These are phyloP conservation scores for Dasysyrphus albostriatus DNA, from an alignment of 2,888 invertebrate genomes.

Conservation along the genomic window DNA sequence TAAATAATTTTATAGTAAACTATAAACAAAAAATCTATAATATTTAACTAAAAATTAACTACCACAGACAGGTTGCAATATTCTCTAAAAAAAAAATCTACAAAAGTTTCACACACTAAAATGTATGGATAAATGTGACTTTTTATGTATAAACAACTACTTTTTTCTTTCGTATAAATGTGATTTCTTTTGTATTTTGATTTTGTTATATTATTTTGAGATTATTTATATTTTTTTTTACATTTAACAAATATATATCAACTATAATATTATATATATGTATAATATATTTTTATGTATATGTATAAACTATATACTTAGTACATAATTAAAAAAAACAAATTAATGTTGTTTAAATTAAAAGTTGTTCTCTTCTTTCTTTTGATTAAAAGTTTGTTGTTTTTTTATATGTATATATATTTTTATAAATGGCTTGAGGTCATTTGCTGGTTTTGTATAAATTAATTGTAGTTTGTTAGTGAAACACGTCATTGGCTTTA, in stretches of 20 bases:
- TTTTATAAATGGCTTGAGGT: conserved; percentile 69
- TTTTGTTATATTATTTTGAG: conserved; percentile 63
- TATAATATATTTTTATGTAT: conserved; percentile 23
- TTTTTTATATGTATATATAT: conserved; percentile 76
- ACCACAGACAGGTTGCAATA: conserved; percentile 84
- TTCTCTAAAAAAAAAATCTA: conserved; percentile 73
- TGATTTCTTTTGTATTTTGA: conserved; percentile 10
- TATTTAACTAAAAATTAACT: conserved; percentile 83
- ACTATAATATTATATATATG: conserved; percentile 52
- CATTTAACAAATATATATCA: conserved; percentile 47
- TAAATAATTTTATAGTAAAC: conserved; percentile 63
- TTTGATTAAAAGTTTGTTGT: conserved; percentile 75
- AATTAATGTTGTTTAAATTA: conserved; percentile 48
- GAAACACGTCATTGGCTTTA: conserved; percentile 7
- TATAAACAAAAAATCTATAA: conserved; percentile 54
- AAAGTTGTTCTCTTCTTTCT: conserved; percentile 48
- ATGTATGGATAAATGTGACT: conserved; percentile 61
- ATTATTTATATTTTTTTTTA: conserved; percentile 50
- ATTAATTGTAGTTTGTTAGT: conserved; percentile 45
- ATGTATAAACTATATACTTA: conserved; percentile 29
- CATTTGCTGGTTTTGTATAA: conserved; percentile 69
- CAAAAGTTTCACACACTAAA: conserved; percentile 72
- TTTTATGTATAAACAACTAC: conserved; percentile 37
- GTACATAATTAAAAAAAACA: conserved; percentile 31
- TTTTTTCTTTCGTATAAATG: conserved; percentile 17